Base-by-base conservation (phyloP, 2,797 vertebrate genomes). In the Phyllotis vaccarum region DNA sequence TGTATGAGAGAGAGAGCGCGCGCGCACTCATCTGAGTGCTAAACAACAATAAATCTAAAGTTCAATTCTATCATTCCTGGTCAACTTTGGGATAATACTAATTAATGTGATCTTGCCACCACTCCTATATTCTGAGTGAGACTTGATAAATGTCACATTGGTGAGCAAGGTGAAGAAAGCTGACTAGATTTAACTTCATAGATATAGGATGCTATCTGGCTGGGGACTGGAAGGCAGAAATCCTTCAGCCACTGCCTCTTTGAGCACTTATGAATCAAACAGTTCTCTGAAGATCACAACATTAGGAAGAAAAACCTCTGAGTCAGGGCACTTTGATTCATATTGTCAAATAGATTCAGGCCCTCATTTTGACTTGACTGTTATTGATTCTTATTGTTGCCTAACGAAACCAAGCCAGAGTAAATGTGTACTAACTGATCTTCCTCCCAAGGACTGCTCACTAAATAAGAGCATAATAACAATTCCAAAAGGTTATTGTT, bases 141-240 rank as follows among this genome's bases (percentile, higher is more conserved):
- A 89, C 86, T 93, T 94, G 81, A 90, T 60, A 92, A 95, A 91
- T 90, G 93, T 85, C 76, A 82, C 49, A 1, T 37, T 27, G 6
- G 37, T 78, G 82, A 75, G n/a, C 82, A 74, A 96, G 87, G 85
- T 40, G 78, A 95, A 82, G 85, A 89, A 86, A 75, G 13, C 0
- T 6, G 40, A 81, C 94, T 94, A 31, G 87, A 92, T 94, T 95
- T 96, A 96, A 95, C 11, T 1, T 83, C 88, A 93, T 81, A 93
- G 86, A 85, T 95, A 68, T 54, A 79, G 82, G 74, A 19, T 90
- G 68, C 88, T 94, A 85, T 90, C 86, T 79, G 70, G 14, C 34
- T 88, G 29, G 43, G 72, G 54, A 85, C 81, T 49, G 87, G 75
- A 94, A 92, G 87, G 43, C 52, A 66, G 76, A 75, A 58, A 93